A percentile compares a stretch with the other conserved stretches of the same genome.
Evolutionary conservation across 2,888 invertebrate species (phyloP).

Genomic region (Cephonodes hylas): DNA sequence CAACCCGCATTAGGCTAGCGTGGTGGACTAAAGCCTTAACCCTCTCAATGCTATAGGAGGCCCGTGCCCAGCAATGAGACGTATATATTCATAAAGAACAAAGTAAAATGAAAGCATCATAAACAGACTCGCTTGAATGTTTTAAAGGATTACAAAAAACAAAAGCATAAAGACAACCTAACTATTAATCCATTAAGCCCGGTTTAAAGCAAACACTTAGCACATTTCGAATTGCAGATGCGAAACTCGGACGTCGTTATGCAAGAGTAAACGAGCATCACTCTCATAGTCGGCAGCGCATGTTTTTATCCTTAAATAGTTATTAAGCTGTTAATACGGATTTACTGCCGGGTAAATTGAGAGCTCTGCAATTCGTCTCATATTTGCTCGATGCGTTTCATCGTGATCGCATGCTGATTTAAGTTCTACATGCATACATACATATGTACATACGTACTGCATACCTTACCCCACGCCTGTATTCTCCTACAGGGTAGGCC

Average conservation of each 20-base stretch:
- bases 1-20: no score
- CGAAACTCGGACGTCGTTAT: not conserved
- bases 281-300: not conserved
- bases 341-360: not conserved
- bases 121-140: no score
- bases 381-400: not conserved
- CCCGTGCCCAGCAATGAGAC: no score
- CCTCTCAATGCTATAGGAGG: no score
- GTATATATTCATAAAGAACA: no score
- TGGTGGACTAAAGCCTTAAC: no score
- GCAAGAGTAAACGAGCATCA: not conserved
- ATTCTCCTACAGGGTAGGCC: no score
- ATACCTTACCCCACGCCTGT: no score
- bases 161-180: not conserved
- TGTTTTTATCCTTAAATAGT: not conserved
- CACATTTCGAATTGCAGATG: not conserved
- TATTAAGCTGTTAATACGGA: not conserved
- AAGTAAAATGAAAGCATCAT: no score
- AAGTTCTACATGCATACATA: not conserved
- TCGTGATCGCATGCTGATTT: not conserved
- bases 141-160: no score
- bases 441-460: not conserved
- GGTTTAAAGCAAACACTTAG: not conserved
- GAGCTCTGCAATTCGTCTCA: not conserved
- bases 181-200: not conserved